These are phyloP conservation scores for Harlomillsia oculata DNA, from an alignment of 1,140 invertebrate genomes.

Conservation along the genomic window DNA sequence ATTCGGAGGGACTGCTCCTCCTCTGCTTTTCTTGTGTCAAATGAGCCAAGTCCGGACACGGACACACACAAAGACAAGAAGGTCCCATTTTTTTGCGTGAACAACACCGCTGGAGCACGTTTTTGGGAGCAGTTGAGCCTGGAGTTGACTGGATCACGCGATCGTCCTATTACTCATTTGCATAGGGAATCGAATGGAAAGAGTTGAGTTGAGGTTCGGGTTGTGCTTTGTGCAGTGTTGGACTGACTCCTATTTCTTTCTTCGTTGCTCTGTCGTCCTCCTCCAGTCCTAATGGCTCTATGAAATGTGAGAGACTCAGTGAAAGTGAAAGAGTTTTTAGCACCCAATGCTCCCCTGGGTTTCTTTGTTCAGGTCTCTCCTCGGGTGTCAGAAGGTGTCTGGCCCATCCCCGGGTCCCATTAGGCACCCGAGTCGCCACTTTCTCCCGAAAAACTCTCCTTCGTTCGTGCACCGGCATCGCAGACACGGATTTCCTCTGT, in stretches of 20 bases:
- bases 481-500: conserved; percentile 10
- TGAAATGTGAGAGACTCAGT: neutral
- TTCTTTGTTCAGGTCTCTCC: neutral
- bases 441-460: neutral
- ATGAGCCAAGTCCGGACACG: neutral
- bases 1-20: neutral
- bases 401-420: neutral
- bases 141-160: conserved; percentile 7
- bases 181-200: neutral
- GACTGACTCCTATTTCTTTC: neutral
- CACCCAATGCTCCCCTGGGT: too few species aligned
- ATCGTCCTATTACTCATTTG: conserved; percentile 24
- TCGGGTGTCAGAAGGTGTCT: neutral
- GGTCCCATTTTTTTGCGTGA: too few species aligned
- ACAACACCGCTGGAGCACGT: too few species aligned
- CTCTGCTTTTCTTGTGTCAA: neutral
- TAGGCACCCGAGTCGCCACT: neutral
- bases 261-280: neutral
- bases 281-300: neutral
- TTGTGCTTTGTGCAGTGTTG: neutral
- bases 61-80: neutral
- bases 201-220: neutral
- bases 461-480: conserved; percentile 9
- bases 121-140: neutral
- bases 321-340: neutral